Evolutionary conservation across 2,113 vertebrate species (phyloP), one percentile per base, ranked within the genome.

Genomic region (Cygnus atratus): DNA sequence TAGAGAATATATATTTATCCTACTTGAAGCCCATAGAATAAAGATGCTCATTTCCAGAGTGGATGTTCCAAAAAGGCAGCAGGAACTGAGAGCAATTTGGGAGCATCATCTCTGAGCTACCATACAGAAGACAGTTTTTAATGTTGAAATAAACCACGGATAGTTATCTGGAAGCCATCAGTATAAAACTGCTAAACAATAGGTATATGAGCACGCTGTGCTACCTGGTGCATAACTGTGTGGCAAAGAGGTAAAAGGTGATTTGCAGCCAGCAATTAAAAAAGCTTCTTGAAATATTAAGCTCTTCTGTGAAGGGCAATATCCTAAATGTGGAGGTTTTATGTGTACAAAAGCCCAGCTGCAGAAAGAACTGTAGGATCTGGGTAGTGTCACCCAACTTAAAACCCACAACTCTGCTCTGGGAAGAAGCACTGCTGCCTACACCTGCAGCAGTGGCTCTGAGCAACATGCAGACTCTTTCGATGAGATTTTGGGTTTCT

Each of bases 141-240:
- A 67, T 41, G 21, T 63, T 55, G 57, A 75, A 77, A 65, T 35
- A 75, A 61, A 16, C 77, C 72, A 8, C 7, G 26, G 54, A 31
- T 4, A 58, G 13, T 70, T 65, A 14, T 54, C 55, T 55, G 46
- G 44, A 71, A 74, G 55, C 10, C 16, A 66, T 52, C 18, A 41
- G 22, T 29, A 41, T 10, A 41, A 90, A 79, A 29, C 9, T 35
- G 5, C 6, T 28, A 25, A 10, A 4, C 55, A 19, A 41, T 0
- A 58, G 22, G 15, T 16, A 13, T 17, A 7, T 7, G 50, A 48
- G 78, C 73, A 11, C 2, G 4, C 31, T 29, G 10, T 5, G 41
- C 26, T 37, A 25, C 18, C 26, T 24, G 31, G 46, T 43, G 9
- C 14, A 18, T 18, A 37, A 28, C 0, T 26, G 43, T 11, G 7